Base-by-base conservation (phyloP, 35 echinoderm and acorn worm genomes). In the Apostichopus parvimensis region DNA sequence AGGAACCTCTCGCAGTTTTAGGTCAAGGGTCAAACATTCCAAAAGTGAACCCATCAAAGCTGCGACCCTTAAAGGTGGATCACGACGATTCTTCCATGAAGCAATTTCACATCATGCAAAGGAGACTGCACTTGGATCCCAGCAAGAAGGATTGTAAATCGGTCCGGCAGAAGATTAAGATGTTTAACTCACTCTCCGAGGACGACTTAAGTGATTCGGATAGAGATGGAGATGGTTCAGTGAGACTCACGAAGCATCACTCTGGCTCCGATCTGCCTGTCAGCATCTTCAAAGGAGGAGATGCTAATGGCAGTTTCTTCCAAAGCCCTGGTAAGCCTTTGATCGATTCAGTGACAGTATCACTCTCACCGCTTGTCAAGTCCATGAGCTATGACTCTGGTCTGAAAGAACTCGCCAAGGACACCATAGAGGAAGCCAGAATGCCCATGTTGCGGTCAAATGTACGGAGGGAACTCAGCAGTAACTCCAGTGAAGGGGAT, bases 131-230 rank as follows among this genome's bases (percentile, higher is more conserved):
- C 34, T n/a, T 76, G 34, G 88, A n/a, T 13, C 57, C 54, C 5
- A 8, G 28, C 14, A 76, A 9, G 4, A 26, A 77, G 24, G 88
- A 90, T 17, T 12, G 4, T 4, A 77, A 20, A 90, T 8, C 65
- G 5, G 95, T 96, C 6, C 82, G 90, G 60, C 75, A 90, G 73
- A 96, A 96, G 82, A 96, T 96, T 72, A 26, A 90, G 12, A 87
- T 96, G 77, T 96, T 96, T 79, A 96, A 96, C 54, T 92, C 93
- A 8, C 91, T 96, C 56, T 94, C 93, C 26, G 45, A 96, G 11
- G 72, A 91, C 15, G 83, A 93, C 61, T n/a, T 95, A 13, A 5
- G 57, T 56, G 14, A 66, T 10, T 71, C 59, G 1, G 88, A 5
- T 25, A 18, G 24, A 21, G 45, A 60, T 26, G 34, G 24, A 21